Evolutionary conservation across 2,797 vertebrate species (phyloP).

Genomic region (Stomatorhinus walkeri): DNA sequence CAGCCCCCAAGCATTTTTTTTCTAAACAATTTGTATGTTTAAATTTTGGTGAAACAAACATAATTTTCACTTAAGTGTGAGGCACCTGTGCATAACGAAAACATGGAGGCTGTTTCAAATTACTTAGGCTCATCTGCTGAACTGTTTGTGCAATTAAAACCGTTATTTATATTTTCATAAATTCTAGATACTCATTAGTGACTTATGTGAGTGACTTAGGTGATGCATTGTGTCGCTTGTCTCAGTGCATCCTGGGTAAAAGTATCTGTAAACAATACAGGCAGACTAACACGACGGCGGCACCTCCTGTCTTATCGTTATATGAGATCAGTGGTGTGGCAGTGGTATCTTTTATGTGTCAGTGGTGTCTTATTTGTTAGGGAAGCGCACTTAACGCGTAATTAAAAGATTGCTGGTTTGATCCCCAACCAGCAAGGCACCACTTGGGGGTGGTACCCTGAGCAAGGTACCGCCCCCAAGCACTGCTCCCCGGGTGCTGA

Average conservation of each 20-base stretch:
- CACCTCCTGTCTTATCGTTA: neutral
- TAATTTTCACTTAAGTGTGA: slow-evolving; percentile 42
- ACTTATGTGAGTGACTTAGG: neutral
- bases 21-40: slow-evolving; percentile 41
- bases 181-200: slow-evolving; percentile 19
- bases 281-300: neutral
- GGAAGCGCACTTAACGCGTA: neutral
- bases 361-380: neutral
- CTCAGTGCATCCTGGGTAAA: neutral
- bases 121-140: slow-evolving; percentile 28
- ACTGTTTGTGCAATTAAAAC: slow-evolving; percentile 32
- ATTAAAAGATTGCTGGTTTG: neutral
- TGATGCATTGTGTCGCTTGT: neutral
- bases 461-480: no score
- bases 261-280: neutral
- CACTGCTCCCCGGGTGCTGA: neutral
- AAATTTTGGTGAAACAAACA: slow-evolving; percentile 35
- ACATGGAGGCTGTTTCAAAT: slow-evolving; percentile 34
- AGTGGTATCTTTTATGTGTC: neutral
- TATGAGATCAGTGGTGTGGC: neutral
- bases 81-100: slow-evolving; percentile 42
- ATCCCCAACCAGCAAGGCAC: neutral
- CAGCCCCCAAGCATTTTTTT: slow-evolving; percentile 44
- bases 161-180: slow-evolving; percentile 40
- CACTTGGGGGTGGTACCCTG: no score